Base-by-base conservation (phyloP, 2,113 vertebrate species). In the Bubo bubo region DNA sequence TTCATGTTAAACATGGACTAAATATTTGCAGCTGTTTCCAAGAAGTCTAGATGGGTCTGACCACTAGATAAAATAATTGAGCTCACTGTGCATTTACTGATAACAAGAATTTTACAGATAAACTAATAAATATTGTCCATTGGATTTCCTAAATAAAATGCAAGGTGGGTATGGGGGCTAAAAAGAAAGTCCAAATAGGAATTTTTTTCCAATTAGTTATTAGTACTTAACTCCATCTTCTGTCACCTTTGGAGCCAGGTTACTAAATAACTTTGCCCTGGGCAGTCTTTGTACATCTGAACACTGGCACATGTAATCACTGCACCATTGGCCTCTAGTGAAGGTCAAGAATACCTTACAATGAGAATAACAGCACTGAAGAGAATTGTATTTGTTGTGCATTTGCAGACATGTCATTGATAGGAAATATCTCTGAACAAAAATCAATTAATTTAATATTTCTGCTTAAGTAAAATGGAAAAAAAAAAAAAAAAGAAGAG, bases 121-220 rank as follows among this genome's bases (percentile, higher is more conserved):
- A 68, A 5, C 6, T 13, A 71, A 53, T 47, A 77, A 68, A 53
- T 3, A 21, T 15, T 22, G 4, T 39, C 12, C 4, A 9, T 30
- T 60, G 20, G 4, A 28, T 70, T 82, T 56, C 32, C 14, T 39
- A 55, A 64, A 6, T 22, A 43, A 92, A 74, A 55, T 47, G 13
- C 3, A 60, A 55, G 16, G 2, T 77, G 16, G 2, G 16, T 53
- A 70, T 4, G 1, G 4, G 6, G 23, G 4, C 10, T 12, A 62
- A 58, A 55, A 27, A 76, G 43, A 45, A 49, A 45, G 6, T 14
- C 6, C 23, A 58, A 47, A 14, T 9, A 47, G 1, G 13, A 8
- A 41, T 41, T 6, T 15, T 5, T 8, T 21, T 5, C 4, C 10
- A 14, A 2, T 45, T 74, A 26, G 2, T 55, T 59, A 8, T 43